phyloP scores from a whole-genome alignment of 2,113 vertebrate species.

The Pangasianodon hypophthalmus region DNA sequence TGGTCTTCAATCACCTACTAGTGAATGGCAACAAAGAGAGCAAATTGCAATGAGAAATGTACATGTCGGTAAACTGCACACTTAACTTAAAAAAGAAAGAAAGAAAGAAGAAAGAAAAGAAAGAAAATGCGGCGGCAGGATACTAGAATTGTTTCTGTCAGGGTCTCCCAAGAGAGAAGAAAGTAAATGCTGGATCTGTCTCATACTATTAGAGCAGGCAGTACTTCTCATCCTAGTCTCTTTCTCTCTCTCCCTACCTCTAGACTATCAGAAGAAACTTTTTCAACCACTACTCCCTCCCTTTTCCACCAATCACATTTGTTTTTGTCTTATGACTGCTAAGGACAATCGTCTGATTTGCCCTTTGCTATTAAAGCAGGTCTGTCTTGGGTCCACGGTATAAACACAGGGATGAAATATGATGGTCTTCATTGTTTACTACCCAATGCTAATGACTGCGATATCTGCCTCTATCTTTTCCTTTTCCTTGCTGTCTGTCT shows the following conservation, averaged over 20 bases:
- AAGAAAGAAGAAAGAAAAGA: not conserved
- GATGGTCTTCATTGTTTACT: slow-evolving; percentile 24
- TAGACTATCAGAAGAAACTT: slow-evolving; percentile 1
- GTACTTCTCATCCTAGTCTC: slow-evolving; percentile 28
- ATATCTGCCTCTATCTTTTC: slow-evolving; percentile 2
- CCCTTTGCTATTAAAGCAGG: slow-evolving; percentile 35
- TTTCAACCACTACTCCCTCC: not conserved
- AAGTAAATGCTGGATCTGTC: slow-evolving; percentile 75
- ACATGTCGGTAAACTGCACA: slow-evolving; percentile 43
- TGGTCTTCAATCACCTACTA: slow-evolving; percentile 1
- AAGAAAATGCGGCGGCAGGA: slow-evolving; percentile 38
- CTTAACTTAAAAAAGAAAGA: slow-evolving; percentile 14
- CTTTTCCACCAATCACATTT: slow-evolving; percentile 31
- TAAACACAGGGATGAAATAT: not conserved
- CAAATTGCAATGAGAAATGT: slow-evolving; percentile 38
- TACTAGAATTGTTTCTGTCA: slow-evolving; percentile 75
- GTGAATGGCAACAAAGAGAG: slow-evolving; percentile 38
- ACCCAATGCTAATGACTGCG: not conserved
- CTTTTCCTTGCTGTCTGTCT: not conserved
- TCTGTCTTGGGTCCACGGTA: slow-evolving; percentile 1
- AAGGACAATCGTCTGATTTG: slow-evolving; percentile 21
- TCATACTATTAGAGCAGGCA: slow-evolving; percentile 68
- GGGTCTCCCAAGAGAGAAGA: slow-evolving; percentile 72
- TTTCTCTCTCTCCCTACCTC: not conserved
- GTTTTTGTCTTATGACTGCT: slow-evolving; percentile 41